Base-by-base conservation (phyloP, 2,888 invertebrate species). In the Calameuta idolon region DNA sequence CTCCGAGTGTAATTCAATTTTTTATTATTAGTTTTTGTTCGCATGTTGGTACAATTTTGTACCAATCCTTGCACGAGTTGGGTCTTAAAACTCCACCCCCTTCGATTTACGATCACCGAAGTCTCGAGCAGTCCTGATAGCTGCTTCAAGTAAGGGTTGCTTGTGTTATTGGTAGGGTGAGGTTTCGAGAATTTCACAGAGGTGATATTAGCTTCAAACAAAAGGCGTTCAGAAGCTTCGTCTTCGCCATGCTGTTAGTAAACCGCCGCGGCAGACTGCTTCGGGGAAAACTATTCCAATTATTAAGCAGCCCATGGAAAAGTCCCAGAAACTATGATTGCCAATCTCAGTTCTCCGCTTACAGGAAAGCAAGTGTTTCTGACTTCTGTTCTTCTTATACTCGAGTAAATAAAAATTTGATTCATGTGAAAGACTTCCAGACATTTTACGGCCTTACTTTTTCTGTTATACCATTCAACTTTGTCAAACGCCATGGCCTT, bases 251-350 rank as follows among this genome's bases (percentile, higher is more conserved):
- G 23, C 23, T 55, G 23, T 68, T 74, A 55, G 73, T 37, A 31
- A 73, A 34, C 68, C 68, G 73, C 31, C 71, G n/a, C 31, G 69
- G 68, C 30, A n/a, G 31, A 55, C 23, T 30, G 55, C 73, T 73
- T 73, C 68, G 55, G 30, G 31, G 78, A 80, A 77, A 85, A 84
- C 84, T 84, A 83, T 85, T 85, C 83, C 85, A 85, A 85, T 85
- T 85, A 85, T 85, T 84, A 85, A 81, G 80, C 81, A 81, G 79
- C 81, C 15, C 40, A 68, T 40, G 79, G 80, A 80, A 84, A 85
- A 83, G 84, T 83, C 83, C 82, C 79, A 81, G 77, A 79, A 83
- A 85, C 85, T 82, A 79, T 83, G 85, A 86, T 86, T 85, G 83
- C 81, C 85, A 84, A 83, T 85, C 83, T 83, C 80, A 77, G 69